Base-by-base conservation (phyloP, 2,113 vertebrate genomes). In the Vidua macroura region DNA sequence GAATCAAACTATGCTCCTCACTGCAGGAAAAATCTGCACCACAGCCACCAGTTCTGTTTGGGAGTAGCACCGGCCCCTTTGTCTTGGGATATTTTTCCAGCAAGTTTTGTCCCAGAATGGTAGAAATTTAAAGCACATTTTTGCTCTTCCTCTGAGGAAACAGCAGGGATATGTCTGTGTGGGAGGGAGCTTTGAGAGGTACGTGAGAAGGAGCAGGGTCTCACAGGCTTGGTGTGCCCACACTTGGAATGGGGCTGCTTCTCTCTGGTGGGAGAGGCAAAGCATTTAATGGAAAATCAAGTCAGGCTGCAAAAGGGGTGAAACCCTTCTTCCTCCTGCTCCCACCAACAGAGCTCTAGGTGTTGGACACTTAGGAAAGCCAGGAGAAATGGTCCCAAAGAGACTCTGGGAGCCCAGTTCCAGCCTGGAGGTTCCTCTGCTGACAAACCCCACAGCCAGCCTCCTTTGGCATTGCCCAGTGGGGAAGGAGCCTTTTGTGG, bases 81-180 rank as follows among this genome's bases (percentile, higher is more conserved):
- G 41, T 58, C 46, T 84, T 62, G 59, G 58, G 33, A 64, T 64
- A 60, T 43, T 92, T 82, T 85, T 33, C 49, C 24, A 28, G 16
- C 17, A 76, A 64, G 13, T 92, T 95, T 92, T 92, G 58, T 60
- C 62, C 79, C 39, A 68, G 49, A 90, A 52, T 35, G 21, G 49
- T 35, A 35, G 92, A 80, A 70, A 87, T 59, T 17, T 43, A 74
- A 84, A 46, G n/a, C 28, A 74, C 48, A 23, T 46, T 83, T 90
- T 59, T 52, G 2, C 59, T 92, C n/a, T 73, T 44, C n/a, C 44
- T 83, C 31, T 80, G 41, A 66, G 80, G 63, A 80, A 92, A 19
- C 22, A 80, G 72, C 67, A 88, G 80, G 68, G 80, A 49, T 44
- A 3, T 80, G 68, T 56, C n/a, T 81, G 89, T 83, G 93, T 95